Conservation (phyloP, 2,113 vertebrate species). For the Engystomops pustulosus region DNA sequence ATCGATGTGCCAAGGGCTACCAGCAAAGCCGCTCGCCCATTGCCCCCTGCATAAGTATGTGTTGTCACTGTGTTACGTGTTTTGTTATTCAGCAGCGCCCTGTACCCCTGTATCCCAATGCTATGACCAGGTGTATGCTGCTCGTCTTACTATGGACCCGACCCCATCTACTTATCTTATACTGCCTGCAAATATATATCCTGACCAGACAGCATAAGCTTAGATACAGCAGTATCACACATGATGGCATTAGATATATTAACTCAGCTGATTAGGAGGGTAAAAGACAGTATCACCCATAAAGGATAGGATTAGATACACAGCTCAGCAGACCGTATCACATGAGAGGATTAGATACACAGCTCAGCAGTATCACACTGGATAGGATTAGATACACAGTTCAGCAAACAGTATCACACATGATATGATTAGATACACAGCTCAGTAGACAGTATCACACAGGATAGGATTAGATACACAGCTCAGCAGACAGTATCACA, state of each 20-base stretch:
- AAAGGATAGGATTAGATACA: neutral
- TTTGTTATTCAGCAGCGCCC: slow-evolving; percentile 23
- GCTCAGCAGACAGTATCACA: neutral
- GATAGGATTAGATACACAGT: too few species aligned
- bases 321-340: neutral
- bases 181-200: too few species aligned
- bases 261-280: too few species aligned
- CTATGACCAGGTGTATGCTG: neutral
- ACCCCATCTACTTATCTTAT: too few species aligned
- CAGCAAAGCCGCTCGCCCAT: slow-evolving; percentile 99
- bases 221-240: neutral
- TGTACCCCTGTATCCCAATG: neutral
- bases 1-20: slow-evolving; percentile 98
- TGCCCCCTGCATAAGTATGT: slow-evolving; percentile 98
- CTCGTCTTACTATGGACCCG: too few species aligned
- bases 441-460: neutral
- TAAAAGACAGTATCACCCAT: neutral
- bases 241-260: neutral
- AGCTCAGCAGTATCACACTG: too few species aligned
- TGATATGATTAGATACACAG: too few species aligned
- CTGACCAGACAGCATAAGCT: neutral
- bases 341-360: neutral
- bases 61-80: slow-evolving; percentile 42
- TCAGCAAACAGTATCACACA: too few species aligned
- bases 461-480: neutral